Evolutionary conservation across 2,113 vertebrate genomes (phyloP).

Genomic region (Acanthisitta chloris): DNA sequence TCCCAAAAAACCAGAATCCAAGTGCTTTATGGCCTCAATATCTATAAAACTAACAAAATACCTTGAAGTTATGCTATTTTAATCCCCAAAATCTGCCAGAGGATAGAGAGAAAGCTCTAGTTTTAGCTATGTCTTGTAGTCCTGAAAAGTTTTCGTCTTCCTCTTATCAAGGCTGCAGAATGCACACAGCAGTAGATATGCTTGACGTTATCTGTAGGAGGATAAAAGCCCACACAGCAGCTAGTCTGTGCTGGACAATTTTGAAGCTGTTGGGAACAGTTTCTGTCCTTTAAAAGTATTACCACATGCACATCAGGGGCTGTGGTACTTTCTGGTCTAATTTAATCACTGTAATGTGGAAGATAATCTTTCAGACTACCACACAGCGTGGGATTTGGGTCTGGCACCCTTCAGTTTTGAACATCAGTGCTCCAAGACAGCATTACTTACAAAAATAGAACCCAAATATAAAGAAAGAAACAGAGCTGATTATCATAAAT

Average conservation of each 20-base stretch:
- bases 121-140: constrained; percentile 20
- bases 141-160: constrained; percentile 44
- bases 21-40: neutral
- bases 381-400: neutral
- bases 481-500: neutral
- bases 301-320: constrained; percentile 6
- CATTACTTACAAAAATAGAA: neutral
- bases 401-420: constrained; percentile 27
- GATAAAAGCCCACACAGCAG: constrained; percentile 45
- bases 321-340: constrained; percentile 24
- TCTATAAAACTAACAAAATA: neutral
- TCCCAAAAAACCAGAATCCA: neutral
- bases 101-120: neutral
- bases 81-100: neutral
- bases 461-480: neutral
- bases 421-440: neutral
- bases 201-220: constrained; percentile 24
- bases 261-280: constrained; percentile 29
- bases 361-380: constrained; percentile 50
- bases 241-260: constrained; percentile 30
- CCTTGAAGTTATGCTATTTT: neutral
- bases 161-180: constrained; percentile 42
- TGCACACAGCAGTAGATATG: constrained; percentile 31
- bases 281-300: constrained; percentile 57
- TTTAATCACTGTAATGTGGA: constrained; percentile 50